Base-by-base conservation (phyloP, 2,797 vertebrate species). In the Hydrocynus forskahlii region DNA sequence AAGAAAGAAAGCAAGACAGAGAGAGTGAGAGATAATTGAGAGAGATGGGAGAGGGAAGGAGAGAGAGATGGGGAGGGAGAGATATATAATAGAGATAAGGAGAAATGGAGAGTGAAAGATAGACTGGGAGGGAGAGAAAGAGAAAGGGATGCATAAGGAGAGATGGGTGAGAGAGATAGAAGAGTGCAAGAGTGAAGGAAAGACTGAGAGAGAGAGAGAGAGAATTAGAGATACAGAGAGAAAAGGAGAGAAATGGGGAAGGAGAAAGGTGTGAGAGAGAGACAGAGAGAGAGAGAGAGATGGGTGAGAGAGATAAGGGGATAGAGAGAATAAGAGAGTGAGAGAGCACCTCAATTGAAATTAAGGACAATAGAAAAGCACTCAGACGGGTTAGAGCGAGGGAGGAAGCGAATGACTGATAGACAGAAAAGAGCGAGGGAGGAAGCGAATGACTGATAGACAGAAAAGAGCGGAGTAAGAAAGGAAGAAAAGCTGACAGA, bases 271-370 rank as follows among this genome's bases (percentile, higher is more conserved):
- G n/a, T n/a, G n/a, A 5, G 45, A 9, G 45, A 48, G 21, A 48
- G 38, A 35, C n/a, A 9, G 14, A 69, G 10, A 50, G 38, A 19
- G 45, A 38, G 45, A 68, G 29, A 43, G 76, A 79, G 48, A 3
- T 35, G 35, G 5, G 8, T 48, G 45, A 23, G 60, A 52, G 29
- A 45, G 7, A 23, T 13, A 3, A 5, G 6, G 29, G 5, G 17
- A 43, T 0, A 16, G 16, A 38, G 16, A 38, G n/a, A 64, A 8
- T 35, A 43, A 48, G 38, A 75, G 57, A 60, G 9, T 19, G 74
- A 75, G 57, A 76, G 60, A 50, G 75, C 17, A 7, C 8, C 23
- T 29, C 12, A 45, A 74, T 29, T 70, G 85, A 84, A 62, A 80
- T 71, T 69, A 76, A 79, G 76, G 75, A 66, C 7, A 40, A 21